Conservation (phyloP, 1,140 invertebrate genomes). For the Drosophila nigromelanica region DNA sequence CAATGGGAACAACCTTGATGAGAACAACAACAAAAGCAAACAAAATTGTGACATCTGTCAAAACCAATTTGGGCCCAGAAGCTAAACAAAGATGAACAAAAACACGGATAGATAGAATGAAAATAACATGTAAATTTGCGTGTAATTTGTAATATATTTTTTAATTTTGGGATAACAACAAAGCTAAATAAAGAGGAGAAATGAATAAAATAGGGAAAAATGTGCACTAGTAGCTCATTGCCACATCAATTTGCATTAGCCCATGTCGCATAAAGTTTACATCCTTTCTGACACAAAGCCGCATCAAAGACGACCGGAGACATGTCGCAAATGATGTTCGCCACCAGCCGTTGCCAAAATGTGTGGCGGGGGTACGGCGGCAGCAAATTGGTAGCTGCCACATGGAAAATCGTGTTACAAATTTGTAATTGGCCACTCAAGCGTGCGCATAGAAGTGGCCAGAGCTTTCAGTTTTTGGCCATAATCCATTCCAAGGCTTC, state of each 20-base stretch:
- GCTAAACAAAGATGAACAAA: not conserved
- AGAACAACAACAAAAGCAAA: slow-evolving; percentile 6
- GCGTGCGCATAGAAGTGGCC: slow-evolving; percentile 25
- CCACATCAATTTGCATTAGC: slow-evolving; percentile 38
- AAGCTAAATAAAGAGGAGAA: not conserved
- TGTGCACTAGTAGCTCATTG: slow-evolving; percentile 35
- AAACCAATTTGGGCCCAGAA: slow-evolving; percentile 25
- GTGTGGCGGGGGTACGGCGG: not conserved
- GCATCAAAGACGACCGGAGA: slow-evolving; percentile 2
- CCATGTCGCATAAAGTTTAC: slow-evolving; percentile 8
- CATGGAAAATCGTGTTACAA: slow-evolving; percentile 50
- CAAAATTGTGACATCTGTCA: slow-evolving; percentile 44
- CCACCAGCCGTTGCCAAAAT: slow-evolving; percentile 10
- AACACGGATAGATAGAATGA: not conserved
- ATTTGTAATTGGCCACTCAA: slow-evolving; percentile 44
- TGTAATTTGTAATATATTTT: slow-evolving; percentile 36
- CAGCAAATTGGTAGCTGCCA: slow-evolving; percentile 39
- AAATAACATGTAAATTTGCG: slow-evolving; percentile 20
- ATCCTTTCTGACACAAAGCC: not conserved
- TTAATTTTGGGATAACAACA: not conserved
- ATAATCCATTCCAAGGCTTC: not conserved
- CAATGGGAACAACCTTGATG: not conserved
- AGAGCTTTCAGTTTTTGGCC: slow-evolving; percentile 16
- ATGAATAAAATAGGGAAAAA: not conserved
- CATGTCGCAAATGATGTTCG: slow-evolving; percentile 41